Evolutionary conservation across 2,797 vertebrate species (phyloP).

Genomic region (Lepidocolaptes lacrymiger): DNA sequence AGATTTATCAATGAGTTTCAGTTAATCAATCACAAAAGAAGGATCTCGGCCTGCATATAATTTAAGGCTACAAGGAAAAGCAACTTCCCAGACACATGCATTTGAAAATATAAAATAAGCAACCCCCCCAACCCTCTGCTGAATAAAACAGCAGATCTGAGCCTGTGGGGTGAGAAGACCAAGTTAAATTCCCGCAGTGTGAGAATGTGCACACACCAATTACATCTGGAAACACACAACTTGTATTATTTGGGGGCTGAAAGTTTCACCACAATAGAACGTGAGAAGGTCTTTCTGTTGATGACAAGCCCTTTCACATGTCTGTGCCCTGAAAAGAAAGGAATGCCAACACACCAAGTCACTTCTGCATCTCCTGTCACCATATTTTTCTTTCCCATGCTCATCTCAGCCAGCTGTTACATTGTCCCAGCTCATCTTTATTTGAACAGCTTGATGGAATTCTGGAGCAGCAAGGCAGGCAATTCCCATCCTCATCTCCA

Average conservation of each 20-base stretch:
- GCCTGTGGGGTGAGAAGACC: neutral
- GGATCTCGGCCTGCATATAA: neutral
- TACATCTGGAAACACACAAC: slow-evolving; percentile 4
- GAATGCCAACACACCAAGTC: slow-evolving; percentile 35
- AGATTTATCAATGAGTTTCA: neutral
- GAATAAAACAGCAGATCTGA: neutral
- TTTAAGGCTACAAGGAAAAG: neutral
- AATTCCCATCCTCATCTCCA: neutral
- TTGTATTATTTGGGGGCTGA: slow-evolving; percentile 45
- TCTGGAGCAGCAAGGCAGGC: slow-evolving; percentile 7
- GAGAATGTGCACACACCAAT: neutral
- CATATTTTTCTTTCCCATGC: slow-evolving; percentile 76
- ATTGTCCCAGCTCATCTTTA: slow-evolving; percentile 74
- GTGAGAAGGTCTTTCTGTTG: slow-evolving; percentile 76
- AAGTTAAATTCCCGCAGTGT: neutral
- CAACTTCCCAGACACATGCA: neutral
- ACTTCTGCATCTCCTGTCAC: slow-evolving; percentile 49
- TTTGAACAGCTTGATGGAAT: slow-evolving; percentile 73
- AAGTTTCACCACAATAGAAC: slow-evolving; percentile 74
- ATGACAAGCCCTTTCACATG: slow-evolving; percentile 78
- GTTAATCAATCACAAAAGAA: neutral
- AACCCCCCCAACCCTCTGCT: neutral
- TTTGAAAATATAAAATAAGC: neutral
- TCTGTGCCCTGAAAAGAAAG: slow-evolving; percentile 74
- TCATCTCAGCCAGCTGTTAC: slow-evolving; percentile 75